A percentile compares a stretch with the other conserved stretches of the same genome.
These are phyloP conservation scores for Hippocampus mohnikei DNA, from an alignment of 2,113 vertebrate genomes.

Conservation along the genomic window DNA sequence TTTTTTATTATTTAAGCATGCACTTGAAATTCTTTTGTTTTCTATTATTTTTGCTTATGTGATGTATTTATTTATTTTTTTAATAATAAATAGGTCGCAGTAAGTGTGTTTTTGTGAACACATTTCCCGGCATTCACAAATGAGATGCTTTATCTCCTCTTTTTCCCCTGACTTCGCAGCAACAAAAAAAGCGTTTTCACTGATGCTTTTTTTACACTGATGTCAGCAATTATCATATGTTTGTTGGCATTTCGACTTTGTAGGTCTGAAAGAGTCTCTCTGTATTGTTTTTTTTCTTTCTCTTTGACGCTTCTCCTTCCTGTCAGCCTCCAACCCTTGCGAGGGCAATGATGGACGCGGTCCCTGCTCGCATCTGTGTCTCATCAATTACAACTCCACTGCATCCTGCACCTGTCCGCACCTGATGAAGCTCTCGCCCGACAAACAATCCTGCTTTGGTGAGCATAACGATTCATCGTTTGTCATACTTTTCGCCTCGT, in stretches of 20 bases:
- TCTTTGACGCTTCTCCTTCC: constrained; percentile 5
- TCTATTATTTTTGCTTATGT: not conserved
- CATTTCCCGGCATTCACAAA: not conserved
- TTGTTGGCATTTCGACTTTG: not conserved
- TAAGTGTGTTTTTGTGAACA: not conserved
- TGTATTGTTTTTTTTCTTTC: not conserved
- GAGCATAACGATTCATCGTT: constrained; percentile 48
- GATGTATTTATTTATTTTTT: not conserved
- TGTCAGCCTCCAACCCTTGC: constrained; percentile 88
- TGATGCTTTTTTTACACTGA: not conserved
- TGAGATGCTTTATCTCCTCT: not conserved
- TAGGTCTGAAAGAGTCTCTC: no score
- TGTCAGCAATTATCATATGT: not conserved
- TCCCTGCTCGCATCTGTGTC: constrained; percentile 94
- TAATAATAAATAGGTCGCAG: not conserved
- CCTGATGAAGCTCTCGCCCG: constrained; percentile 88
- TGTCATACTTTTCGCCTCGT: constrained; percentile 5
- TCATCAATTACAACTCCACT: constrained; percentile 89
- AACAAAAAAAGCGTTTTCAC: not conserved
- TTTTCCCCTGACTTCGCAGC: not conserved
- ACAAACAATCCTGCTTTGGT: constrained; percentile 92
- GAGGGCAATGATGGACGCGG: constrained; percentile 84
- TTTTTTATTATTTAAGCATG: not conserved
- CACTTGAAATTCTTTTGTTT: not conserved
- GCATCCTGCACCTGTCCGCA: constrained; percentile 92